Conservation (phyloP, 2,797 vertebrate genomes). For the Urosaurus nigricauda region DNA sequence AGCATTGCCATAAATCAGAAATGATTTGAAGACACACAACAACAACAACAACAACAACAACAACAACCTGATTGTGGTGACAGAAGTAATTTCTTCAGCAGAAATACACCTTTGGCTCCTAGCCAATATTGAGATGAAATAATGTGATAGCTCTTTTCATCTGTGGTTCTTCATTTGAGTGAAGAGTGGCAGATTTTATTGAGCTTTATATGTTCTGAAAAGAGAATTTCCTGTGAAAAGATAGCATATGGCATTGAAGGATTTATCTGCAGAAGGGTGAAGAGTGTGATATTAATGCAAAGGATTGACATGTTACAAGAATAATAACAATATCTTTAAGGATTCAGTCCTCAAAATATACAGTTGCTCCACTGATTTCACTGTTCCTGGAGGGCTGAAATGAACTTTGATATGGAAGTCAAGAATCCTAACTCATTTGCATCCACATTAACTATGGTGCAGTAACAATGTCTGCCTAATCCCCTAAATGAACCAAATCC, state of each 20-base stretch:
- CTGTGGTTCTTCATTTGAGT: not conserved
- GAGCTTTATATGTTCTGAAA: constrained; percentile 14
- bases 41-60: too few species aligned
- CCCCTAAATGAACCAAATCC: too few species aligned
- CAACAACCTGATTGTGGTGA: too few species aligned
- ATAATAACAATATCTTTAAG: constrained; percentile 50
- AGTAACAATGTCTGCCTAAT: not conserved
- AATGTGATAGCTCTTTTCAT: not conserved
- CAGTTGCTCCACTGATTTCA: not conserved
- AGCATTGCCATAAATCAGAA: too few species aligned
- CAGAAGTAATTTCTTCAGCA: not conserved
- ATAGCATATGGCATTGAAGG: constrained; percentile 62
- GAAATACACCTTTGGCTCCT: not conserved
- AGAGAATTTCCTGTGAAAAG: constrained; percentile 49
- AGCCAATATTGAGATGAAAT: not conserved
- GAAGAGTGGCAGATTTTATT: not conserved
- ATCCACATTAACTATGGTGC: not conserved
- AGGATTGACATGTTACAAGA: not conserved
- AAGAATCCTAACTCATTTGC: not conserved
- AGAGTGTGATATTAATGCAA: not conserved
- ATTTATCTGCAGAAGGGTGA: constrained; percentile 39
- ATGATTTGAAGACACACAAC: too few species aligned
- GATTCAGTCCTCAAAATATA: not conserved
- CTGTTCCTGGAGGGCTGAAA: not conserved
- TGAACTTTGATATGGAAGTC: not conserved